Evolutionary conservation across 2,888 invertebrate genomes (phyloP).

Genomic region (Tuberolachnus salignus): DNA sequence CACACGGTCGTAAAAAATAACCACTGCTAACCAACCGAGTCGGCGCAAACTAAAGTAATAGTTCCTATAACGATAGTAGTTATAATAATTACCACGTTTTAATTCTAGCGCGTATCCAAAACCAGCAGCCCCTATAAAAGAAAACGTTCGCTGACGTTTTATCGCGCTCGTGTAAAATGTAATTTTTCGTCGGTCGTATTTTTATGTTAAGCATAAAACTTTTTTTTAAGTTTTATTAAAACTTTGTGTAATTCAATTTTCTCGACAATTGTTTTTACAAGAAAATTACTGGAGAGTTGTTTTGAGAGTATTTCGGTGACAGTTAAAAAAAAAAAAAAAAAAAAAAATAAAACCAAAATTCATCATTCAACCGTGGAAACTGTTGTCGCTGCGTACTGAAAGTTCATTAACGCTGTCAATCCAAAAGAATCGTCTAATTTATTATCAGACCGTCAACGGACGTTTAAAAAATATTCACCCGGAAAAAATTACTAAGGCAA

Average conservation of each 20-base stretch:
- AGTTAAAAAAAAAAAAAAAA: slow-evolving; percentile 7
- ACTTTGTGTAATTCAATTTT: slow-evolving; percentile 52
- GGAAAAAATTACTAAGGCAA: slow-evolving; percentile 5
- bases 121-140: no score
- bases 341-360: slow-evolving; percentile 23
- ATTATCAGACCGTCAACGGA: slow-evolving; percentile 43
- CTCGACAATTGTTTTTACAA: slow-evolving; percentile 48
- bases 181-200: slow-evolving; percentile 15
- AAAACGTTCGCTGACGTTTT: neutral
- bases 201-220: slow-evolving; percentile 32
- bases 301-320: slow-evolving; percentile 40
- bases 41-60: neutral
- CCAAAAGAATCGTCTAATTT: slow-evolving; percentile 43
- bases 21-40: neutral
- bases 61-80: no score
- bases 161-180: slow-evolving; percentile 19
- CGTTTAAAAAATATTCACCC: slow-evolving; percentile 40
- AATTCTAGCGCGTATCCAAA: no score
- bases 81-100: no score
- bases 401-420: slow-evolving; percentile 54
- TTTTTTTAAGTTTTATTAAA: slow-evolving; percentile 48
- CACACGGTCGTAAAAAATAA: neutral
- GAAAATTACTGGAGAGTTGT: slow-evolving; percentile 44
- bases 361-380: slow-evolving; percentile 47
- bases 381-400: slow-evolving; percentile 23